Evolutionary conservation across 1,140 invertebrate genomes (phyloP).

Genomic region (Nasonia longicornis): DNA sequence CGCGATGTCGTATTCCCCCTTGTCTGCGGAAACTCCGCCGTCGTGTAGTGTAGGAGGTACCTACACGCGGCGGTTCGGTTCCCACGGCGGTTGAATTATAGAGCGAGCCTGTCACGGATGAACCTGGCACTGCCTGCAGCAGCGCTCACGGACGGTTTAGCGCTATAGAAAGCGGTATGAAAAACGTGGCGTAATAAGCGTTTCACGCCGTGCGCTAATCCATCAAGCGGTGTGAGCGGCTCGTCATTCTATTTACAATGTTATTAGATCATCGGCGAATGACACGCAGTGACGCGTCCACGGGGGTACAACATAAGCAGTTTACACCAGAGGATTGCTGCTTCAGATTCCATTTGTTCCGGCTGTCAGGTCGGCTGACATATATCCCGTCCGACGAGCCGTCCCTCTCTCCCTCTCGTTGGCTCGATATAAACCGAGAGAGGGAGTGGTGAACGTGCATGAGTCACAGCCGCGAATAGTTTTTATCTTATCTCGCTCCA

Average conservation of each 20-base stretch:
- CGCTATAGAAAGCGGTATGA: background rate
- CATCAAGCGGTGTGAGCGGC: background rate
- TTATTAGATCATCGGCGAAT: constrained; percentile 62
- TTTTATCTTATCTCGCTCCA: constrained; percentile 34
- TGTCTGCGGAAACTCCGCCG: background rate
- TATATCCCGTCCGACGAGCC: constrained; percentile 64
- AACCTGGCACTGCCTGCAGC: background rate
- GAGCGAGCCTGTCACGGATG: background rate
- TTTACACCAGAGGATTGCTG: constrained; percentile 67
- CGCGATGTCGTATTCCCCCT: background rate
- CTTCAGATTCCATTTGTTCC: constrained; percentile 71
- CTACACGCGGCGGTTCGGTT: background rate
- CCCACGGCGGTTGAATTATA: background rate
- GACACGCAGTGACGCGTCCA: constrained; percentile 48
- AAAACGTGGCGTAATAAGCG: background rate
- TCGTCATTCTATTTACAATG: constrained; percentile 53
- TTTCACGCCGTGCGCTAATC: background rate
- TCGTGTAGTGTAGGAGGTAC: no score
- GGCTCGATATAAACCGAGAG: constrained; percentile 11
- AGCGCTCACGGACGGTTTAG: background rate
- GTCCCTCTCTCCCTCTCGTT: constrained; percentile 54
- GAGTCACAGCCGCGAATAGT: constrained; percentile 18
- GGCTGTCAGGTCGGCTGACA: constrained; percentile 62
- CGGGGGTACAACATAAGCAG: constrained; percentile 62
- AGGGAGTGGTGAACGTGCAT: constrained; percentile 15